Evolutionary conservation across 1,140 invertebrate genomes (phyloP).

Genomic region (Zaprionus vittiger): DNA sequence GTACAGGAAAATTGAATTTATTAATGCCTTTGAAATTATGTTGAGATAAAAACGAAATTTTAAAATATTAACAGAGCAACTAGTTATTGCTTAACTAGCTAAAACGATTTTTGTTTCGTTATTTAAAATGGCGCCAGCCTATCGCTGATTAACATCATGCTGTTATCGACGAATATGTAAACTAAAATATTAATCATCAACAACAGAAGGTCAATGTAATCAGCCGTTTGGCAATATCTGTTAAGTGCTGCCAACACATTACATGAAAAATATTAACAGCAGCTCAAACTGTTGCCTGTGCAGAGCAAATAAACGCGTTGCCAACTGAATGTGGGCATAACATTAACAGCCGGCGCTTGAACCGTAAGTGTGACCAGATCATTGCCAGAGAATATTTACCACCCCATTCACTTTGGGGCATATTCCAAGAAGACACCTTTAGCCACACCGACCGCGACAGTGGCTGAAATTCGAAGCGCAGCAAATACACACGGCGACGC

Average conservation of each 20-base stretch:
- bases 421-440: constrained; percentile 2
- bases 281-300: neutral
- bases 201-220: neutral
- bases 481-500: constrained; percentile 51
- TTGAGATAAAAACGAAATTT: neutral
- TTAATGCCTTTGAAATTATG: neutral
- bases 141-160: neutral
- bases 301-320: neutral
- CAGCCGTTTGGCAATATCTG: neutral
- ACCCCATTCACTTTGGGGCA: constrained; percentile 1
- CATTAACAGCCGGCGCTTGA: neutral
- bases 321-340: neutral
- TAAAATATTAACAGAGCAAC: neutral
- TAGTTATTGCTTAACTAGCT: neutral
- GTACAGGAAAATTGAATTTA: neutral
- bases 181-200: neutral
- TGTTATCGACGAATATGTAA: neutral
- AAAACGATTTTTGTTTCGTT: neutral
- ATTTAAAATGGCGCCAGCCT: neutral
- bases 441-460: constrained; percentile 44
- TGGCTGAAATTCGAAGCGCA: constrained; percentile 62
- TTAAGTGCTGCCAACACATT: no score
- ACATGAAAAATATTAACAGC: neutral
- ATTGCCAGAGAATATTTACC: neutral
- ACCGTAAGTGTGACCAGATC: constrained; percentile 23